Conservation (phyloP, 2,797 vertebrate species). For the Kryptolebias ocellatus region DNA sequence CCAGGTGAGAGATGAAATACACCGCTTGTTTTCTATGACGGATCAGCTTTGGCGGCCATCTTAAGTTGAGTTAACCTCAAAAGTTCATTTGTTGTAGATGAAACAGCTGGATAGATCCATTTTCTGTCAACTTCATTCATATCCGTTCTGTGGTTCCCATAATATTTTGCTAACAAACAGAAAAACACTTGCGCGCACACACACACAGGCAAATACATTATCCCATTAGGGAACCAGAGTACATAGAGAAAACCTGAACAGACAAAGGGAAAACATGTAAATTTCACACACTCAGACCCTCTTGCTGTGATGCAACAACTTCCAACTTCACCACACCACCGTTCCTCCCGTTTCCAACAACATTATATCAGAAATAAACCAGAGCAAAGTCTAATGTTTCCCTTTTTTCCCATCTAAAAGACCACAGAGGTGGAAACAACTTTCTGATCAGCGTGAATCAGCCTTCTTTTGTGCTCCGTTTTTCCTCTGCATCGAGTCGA, state of each 20-base stretch:
- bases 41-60: no score
- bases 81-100: no score
- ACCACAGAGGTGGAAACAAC: constrained; percentile 6
- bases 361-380: constrained; percentile 16
- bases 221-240: no score
- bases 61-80: no score
- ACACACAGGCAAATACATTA: no score
- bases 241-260: neutral
- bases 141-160: no score
- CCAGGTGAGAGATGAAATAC: neutral
- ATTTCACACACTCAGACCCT: neutral
- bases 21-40: no score
- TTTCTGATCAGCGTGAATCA: constrained; percentile 36
- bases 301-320: neutral
- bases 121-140: no score
- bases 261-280: no score
- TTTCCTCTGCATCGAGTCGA: constrained; percentile 49
- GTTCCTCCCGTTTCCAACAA: neutral
- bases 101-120: no score
- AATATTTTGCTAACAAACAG: no score
- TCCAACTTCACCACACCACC: neutral
- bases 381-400: neutral
- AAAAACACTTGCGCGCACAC: no score
- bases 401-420: neutral
- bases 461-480: constrained; percentile 36